Base-by-base conservation (phyloP, 2,113 vertebrate species). In the Corythornis cristatus region DNA sequence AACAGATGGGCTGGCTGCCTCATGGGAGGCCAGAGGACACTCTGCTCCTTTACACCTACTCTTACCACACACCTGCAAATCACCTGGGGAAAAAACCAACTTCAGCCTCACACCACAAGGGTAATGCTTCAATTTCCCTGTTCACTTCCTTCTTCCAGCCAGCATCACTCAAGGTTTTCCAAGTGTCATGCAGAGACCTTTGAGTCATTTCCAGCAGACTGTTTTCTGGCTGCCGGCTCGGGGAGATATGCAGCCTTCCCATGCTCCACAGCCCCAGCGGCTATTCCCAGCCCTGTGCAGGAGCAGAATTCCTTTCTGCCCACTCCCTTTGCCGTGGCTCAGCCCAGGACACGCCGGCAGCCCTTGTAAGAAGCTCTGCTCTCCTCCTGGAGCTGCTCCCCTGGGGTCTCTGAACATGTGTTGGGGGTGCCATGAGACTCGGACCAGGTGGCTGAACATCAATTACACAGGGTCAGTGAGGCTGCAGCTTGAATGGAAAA, bases 221-320 rank as follows among this genome's bases (percentile, higher is more conserved):
- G 57, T 86, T 92, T 74, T 75, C 86, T 90, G 93, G 92, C 92
- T 91, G 86, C 65, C 0, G 70, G 70, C 85, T 86, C 7, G 1
- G 74, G 74, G 50, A 93, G 89, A 87, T 86, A 83, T 46, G 89
- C 85, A 85, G 87, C 74, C 95, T 97, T 97, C 96, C 96, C 96
- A 97, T 96, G 96, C 93, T 95, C 96, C 3, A 5, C 8, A 29
- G 91, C 88, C 94, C 93, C 96, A 94, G 83, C 5, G n/a, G 91
- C 95, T 96, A 96, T 96, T 96, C 96, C 96, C 93, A 93, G 92
- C 80, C 88, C 93, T 91, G 93, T 1, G 82, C 35, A 28, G 91
- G 84, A 94, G 68, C 79, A 1, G 89, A 92, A 97, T 97, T 96
- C 96, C 93, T 93, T 95, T 94, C 96, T 96, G 89, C 96, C 91